These are phyloP conservation scores for Lordiphosa stackelbergi DNA, from an alignment of 1,140 invertebrate genomes.

Conservation along the genomic window DNA sequence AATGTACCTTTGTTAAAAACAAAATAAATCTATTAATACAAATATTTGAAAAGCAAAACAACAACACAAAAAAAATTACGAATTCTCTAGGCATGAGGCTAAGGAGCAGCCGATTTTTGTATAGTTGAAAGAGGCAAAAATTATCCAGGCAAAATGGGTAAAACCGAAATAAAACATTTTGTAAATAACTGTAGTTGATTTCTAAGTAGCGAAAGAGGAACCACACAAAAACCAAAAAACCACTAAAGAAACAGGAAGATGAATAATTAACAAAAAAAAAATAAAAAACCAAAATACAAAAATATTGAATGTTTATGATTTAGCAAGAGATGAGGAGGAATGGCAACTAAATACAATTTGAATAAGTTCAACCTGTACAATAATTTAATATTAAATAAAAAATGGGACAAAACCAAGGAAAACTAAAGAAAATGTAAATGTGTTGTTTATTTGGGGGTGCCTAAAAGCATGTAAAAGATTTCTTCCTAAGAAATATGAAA, in stretches of 20 bases:
- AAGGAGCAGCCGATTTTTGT: constrained; percentile 59
- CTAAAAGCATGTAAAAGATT: no score
- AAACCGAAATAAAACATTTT: constrained; percentile 38
- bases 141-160: constrained; percentile 17
- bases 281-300: constrained; percentile 3
- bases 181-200: constrained; percentile 75
- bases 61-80: constrained; percentile 28
- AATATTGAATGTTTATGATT: constrained; percentile 67
- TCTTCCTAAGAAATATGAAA: no score
- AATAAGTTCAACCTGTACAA: constrained; percentile 76
- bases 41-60: constrained; percentile 19
- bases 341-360: constrained; percentile 72
- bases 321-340: constrained; percentile 48
- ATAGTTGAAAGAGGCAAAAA: constrained; percentile 51
- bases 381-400: constrained; percentile 75
- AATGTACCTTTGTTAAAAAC: constrained; percentile 76
- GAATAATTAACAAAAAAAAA: constrained; percentile 2
- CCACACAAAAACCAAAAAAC: constrained; percentile 17
- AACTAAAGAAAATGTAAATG: constrained; percentile 15
- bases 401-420: constrained; percentile 50
- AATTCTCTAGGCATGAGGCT: constrained; percentile 40
- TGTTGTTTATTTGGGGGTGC: no score
- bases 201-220: constrained; percentile 64
- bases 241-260: constrained; percentile 1
- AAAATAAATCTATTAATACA: constrained; percentile 67